Percentiles rank a stretch among this genome's conserved stretches.
These are phyloP conservation scores for Lycophotia porphyrea DNA, from an alignment of 2,888 invertebrate species.

Conservation along the genomic window DNA sequence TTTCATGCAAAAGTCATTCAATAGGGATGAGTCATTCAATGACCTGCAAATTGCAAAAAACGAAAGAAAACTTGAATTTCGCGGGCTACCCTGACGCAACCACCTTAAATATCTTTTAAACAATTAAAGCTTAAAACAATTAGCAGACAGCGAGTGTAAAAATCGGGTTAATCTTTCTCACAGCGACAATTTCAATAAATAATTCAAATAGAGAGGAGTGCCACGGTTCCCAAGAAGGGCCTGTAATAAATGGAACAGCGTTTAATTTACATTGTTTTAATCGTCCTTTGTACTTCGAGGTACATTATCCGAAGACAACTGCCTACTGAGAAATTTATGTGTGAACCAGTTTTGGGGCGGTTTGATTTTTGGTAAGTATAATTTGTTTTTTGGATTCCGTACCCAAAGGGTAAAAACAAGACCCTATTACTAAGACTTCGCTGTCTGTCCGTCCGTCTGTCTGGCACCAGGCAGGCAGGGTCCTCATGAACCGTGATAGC, in stretches of 20 bases:
- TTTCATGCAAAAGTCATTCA: too few species aligned
- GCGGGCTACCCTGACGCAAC: too few species aligned
- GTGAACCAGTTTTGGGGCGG: conserved; percentile 22
- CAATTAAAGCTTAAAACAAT: conserved; percentile 25
- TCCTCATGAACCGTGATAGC: too few species aligned
- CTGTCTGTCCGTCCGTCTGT: too few species aligned
- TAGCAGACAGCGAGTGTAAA: conserved; percentile 34
- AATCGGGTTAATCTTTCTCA: conserved; percentile 40
- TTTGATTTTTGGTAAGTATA: conserved; percentile 14
- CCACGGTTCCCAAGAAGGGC: conserved; percentile 30
- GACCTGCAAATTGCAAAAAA: too few species aligned
- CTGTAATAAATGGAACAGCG: conserved; percentile 47
- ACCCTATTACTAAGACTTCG: too few species aligned
- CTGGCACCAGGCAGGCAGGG: too few species aligned
- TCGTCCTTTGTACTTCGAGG: conserved; percentile 48
- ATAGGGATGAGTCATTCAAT: too few species aligned
- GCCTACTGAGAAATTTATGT: conserved; percentile 44
- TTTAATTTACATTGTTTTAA: conserved; percentile 61
- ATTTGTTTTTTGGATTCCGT: too few species aligned
- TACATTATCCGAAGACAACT: conserved; percentile 49
- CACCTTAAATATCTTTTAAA: background rate
- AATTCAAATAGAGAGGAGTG: conserved; percentile 49
- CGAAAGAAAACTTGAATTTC: too few species aligned
- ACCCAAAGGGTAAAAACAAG: too few species aligned
- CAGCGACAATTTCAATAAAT: conserved; percentile 52